A percentile compares a stretch with the other conserved stretches of the same genome.
Conservation (phyloP, 2,888 invertebrate species). For the Monochamus alternatus region DNA sequence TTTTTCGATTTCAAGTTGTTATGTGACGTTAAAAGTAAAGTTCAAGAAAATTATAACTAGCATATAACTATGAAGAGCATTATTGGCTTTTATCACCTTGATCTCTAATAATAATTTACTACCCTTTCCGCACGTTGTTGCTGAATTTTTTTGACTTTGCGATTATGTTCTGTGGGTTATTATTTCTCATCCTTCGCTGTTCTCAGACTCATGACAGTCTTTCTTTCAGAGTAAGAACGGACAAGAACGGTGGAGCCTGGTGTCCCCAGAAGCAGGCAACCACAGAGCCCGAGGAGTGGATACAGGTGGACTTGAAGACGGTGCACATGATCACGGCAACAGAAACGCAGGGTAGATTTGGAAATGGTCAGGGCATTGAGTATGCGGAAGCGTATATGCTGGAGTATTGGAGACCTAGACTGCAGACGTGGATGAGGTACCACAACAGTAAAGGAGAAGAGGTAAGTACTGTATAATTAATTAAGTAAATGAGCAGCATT, state of each 20-base stretch:
- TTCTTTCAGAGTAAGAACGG: constrained; percentile 83
- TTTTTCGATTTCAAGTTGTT: too few species aligned
- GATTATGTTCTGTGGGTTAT: too few species aligned
- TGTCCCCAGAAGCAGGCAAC: constrained; percentile 90
- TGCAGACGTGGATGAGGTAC: constrained; percentile 89
- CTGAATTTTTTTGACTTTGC: too few species aligned
- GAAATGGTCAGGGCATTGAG: constrained; percentile 92
- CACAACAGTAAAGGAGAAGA: constrained; percentile 83
- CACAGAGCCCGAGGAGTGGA: constrained; percentile 83
- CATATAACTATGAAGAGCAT: too few species aligned
- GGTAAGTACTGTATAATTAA: constrained; percentile 72
- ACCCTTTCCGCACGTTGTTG: too few species aligned
- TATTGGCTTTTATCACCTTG: background rate
- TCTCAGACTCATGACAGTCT: background rate
- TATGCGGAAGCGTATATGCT: constrained; percentile 88
- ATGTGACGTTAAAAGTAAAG: too few species aligned
- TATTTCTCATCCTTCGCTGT: too few species aligned
- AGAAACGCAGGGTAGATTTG: constrained; percentile 91
- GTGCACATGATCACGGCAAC: constrained; percentile 90
- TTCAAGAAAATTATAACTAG: too few species aligned
- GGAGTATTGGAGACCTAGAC: constrained; percentile 87
- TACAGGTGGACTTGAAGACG: constrained; percentile 85
- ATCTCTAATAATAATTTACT: too few species aligned
- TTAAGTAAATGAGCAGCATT: too few species aligned
- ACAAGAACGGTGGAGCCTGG: constrained; percentile 93